These are phyloP conservation scores for Sarcophaga variegata DNA, from an alignment of 2,888 invertebrate genomes.

Conservation along the genomic window DNA sequence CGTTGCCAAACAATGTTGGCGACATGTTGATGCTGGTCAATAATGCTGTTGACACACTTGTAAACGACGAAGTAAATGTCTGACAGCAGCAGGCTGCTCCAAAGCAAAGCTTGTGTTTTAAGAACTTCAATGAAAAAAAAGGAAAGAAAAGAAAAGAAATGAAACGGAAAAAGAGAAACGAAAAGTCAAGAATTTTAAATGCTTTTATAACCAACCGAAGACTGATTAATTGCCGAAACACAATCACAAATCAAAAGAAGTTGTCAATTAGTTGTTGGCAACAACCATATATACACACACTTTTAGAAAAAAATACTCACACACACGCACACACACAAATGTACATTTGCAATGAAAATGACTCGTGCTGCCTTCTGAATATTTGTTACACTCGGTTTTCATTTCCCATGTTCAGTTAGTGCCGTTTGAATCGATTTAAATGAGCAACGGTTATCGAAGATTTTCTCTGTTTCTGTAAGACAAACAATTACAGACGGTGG, in stretches of 20 bases:
- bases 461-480: not conserved
- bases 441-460: not conserved
- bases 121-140: conserved; percentile 41
- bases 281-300: conserved; percentile 29
- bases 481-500: too few relatives aligned
- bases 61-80: not conserved
- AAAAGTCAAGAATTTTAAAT: conserved; percentile 65
- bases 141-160: conserved; percentile 18
- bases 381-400: not conserved
- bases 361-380: conserved; percentile 59
- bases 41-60: conserved; percentile 44
- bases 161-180: too few relatives aligned
- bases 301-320: conserved; percentile 23
- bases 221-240: conserved; percentile 79
- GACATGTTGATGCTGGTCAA: conserved; percentile 38
- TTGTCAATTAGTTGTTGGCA: conserved; percentile 65
- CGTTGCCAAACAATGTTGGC: conserved; percentile 60
- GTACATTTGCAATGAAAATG: not conserved
- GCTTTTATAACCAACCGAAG: conserved; percentile 76
- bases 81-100: not conserved
- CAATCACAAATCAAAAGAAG: conserved; percentile 75
- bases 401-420: not conserved
- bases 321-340: conserved; percentile 9
- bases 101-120: conserved; percentile 48
- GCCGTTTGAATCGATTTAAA: not conserved